phyloP scores from a whole-genome alignment of 2,888 invertebrate species.

The Eristalinus sepulchralis region DNA sequence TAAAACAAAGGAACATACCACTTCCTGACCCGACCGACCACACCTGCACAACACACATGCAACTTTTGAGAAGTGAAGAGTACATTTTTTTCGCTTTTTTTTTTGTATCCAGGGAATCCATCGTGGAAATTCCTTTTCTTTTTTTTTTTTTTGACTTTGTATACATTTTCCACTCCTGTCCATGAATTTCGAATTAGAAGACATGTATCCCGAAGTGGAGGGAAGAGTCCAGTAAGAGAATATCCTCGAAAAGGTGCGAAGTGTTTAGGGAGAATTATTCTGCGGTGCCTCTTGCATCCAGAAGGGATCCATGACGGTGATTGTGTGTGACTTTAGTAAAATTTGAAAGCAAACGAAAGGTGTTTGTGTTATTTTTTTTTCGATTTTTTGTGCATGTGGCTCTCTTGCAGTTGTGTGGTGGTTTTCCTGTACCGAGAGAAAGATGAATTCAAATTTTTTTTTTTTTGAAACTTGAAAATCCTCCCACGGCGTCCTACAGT shows the following conservation, averaged over 20 bases:
- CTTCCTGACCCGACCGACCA: constrained; percentile 62
- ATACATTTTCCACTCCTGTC: constrained; percentile 26
- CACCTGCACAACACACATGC: constrained; percentile 63
- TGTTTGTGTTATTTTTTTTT: neutral
- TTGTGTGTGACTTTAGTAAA: constrained; percentile 24
- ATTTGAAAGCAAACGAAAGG: constrained; percentile 41
- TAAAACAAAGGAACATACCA: constrained; percentile 63
- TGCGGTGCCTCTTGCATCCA: constrained; percentile 39
- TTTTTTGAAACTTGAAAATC: constrained; percentile 49
- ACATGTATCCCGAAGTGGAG: constrained; percentile 16
- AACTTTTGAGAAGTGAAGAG: constrained; percentile 49
- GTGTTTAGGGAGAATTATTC: constrained; percentile 13
- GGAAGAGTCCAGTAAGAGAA: constrained; percentile 35
- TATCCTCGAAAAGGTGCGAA: constrained; percentile 47
- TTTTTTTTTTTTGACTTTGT: neutral
- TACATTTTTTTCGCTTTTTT: neutral
- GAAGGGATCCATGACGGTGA: constrained; percentile 47
- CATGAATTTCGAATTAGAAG: constrained; percentile 10
- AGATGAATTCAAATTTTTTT: constrained; percentile 16
- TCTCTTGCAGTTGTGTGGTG: neutral
- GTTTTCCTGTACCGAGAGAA: constrained; percentile 2
- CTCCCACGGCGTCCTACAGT: constrained; percentile 69
- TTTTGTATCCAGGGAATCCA: constrained; percentile 38
- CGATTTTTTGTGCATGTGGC: neutral
- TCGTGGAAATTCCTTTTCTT: constrained; percentile 29